These are phyloP conservation scores for Marcusenius ussheri DNA, from an alignment of 2,113 vertebrate species.

Conservation along the genomic window DNA sequence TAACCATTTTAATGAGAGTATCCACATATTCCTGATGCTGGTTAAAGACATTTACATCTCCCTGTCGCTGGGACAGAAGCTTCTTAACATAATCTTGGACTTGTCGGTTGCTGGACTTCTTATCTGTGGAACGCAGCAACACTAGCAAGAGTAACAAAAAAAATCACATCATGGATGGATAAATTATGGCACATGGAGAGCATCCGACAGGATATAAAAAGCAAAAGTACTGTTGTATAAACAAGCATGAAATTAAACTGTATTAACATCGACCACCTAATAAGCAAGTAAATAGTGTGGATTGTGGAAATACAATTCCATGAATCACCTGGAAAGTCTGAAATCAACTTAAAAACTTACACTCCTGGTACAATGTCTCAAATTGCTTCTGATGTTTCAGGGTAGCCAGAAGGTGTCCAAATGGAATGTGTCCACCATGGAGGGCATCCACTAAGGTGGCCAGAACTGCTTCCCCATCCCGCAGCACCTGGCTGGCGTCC, in stretches of 20 bases:
- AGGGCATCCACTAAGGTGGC: constrained; percentile 41
- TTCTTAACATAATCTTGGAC: constrained; percentile 22
- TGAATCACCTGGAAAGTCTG: not conserved
- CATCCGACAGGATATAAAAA: not conserved
- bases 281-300: not conserved
- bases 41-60: constrained; percentile 31
- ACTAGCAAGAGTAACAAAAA: not conserved
- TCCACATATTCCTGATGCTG: constrained; percentile 42
- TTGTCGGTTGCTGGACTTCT: constrained; percentile 15
- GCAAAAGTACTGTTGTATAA: not conserved
- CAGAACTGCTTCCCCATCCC: constrained; percentile 30
- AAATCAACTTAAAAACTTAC: constrained; percentile 37
- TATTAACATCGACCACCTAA: not conserved
- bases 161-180: not conserved
- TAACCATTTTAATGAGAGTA: constrained; percentile 57
- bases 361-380: constrained; percentile 44
- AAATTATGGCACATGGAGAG: not conserved
- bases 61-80: constrained; percentile 49
- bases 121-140: constrained; percentile 40
- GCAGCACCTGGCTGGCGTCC: constrained; percentile 35
- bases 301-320: not conserved
- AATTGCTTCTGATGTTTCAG: constrained; percentile 42
- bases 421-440: constrained; percentile 40
- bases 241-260: not conserved
- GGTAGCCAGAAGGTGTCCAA: constrained; percentile 47